Percentiles rank a stretch among this genome's conserved stretches.
These are phyloP conservation scores for Limanda limanda DNA, from an alignment of 2,113 vertebrate species.

Conservation along the genomic window DNA sequence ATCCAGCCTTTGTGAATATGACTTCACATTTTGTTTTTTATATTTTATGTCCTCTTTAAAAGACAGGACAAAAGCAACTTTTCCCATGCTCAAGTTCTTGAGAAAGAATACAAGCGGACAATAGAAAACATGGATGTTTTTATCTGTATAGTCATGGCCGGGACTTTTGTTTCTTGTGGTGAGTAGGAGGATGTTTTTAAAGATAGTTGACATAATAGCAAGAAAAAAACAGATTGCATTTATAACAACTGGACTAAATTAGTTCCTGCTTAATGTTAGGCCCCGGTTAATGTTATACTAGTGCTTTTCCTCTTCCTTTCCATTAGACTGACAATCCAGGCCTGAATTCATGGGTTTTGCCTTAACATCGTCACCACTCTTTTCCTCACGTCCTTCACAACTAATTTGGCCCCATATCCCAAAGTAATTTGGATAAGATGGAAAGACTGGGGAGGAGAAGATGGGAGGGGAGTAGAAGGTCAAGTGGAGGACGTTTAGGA, in stretches of 20 bases:
- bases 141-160: not conserved
- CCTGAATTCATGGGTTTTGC: not conserved
- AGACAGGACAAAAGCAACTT: not conserved
- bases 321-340: not conserved
- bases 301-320: constrained; percentile 4
- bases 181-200: not conserved
- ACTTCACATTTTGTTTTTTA: not conserved
- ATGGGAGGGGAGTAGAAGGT: constrained; percentile 5
- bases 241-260: not conserved
- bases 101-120: not conserved
- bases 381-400: not conserved
- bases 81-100: not conserved
- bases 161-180: not conserved
- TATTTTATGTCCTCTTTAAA: not conserved
- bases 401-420: not conserved
- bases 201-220: not conserved
- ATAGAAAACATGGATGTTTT: not conserved
- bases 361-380: not conserved
- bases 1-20: no score
- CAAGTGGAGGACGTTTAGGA: constrained; percentile 14
- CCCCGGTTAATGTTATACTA: not conserved
- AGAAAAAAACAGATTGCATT: not conserved
- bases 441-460: not conserved
- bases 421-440: not conserved
- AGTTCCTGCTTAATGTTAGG: not conserved